phyloP scores from a whole-genome alignment of 2,888 invertebrate species.

The Zaprionus obscuricornis region DNA sequence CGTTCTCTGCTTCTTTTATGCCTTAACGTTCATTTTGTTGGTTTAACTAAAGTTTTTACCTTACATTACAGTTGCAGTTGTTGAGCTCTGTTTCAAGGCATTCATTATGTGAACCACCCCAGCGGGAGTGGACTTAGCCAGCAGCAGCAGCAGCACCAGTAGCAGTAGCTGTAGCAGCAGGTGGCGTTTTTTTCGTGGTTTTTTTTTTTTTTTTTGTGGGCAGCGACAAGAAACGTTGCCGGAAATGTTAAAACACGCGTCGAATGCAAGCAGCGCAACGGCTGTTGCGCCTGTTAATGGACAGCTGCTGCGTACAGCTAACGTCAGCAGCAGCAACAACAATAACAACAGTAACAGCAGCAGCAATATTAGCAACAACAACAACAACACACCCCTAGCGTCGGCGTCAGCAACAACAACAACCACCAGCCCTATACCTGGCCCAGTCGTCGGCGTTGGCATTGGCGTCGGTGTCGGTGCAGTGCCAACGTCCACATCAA shows the following conservation, averaged over 20 bases:
- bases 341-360: not conserved
- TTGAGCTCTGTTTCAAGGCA: constrained; percentile 5
- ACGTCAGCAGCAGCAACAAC: constrained; percentile 7
- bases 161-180: not conserved
- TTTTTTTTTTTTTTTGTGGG: too few relatives aligned
- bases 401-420: constrained; percentile 40
- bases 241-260: constrained; percentile 80
- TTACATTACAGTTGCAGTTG: constrained; percentile 31
- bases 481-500: constrained; percentile 16
- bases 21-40: too few relatives aligned
- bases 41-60: too few relatives aligned
- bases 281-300: constrained; percentile 38
- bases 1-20: too few relatives aligned
- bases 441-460: not conserved
- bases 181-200: not conserved
- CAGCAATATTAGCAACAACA: constrained; percentile 4
- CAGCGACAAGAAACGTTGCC: constrained; percentile 11
- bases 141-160: constrained; percentile 28
- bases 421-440: constrained; percentile 23
- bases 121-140: constrained; percentile 29
- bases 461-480: not conserved
- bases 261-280: constrained; percentile 68
- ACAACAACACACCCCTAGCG: constrained; percentile 40
- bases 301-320: constrained; percentile 67
- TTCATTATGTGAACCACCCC: constrained; percentile 47